Percentiles rank a stretch among this genome's conserved stretches.
Conservation (phyloP, 2,113 vertebrate genomes). For the Oreochromis niloticus region DNA sequence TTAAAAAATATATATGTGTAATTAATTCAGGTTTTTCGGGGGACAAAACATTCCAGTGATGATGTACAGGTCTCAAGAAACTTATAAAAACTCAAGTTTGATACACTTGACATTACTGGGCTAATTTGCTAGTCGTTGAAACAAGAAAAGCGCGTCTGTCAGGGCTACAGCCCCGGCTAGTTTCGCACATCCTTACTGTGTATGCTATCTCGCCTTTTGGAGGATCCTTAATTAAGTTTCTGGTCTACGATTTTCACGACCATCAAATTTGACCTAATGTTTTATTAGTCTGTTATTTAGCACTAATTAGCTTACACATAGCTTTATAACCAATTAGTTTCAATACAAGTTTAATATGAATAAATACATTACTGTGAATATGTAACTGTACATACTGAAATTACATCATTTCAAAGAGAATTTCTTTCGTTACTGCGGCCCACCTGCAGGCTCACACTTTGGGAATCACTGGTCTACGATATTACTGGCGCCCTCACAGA, state of each 20-base stretch:
- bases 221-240: background rate
- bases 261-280: background rate
- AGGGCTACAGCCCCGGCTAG: background rate
- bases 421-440: background rate
- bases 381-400: background rate
- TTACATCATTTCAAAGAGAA: background rate
- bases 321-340: background rate
- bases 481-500: background rate
- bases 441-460: rapidly evolving
- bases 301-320: background rate
- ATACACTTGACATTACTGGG: background rate
- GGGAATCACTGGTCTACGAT: background rate
- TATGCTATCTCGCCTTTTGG: background rate
- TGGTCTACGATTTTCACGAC: background rate
- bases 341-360: background rate
- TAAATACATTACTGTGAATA: background rate
- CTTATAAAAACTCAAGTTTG: rapidly evolving
- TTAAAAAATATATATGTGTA: background rate
- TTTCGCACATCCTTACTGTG: background rate
- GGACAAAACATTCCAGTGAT: background rate
- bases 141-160: background rate
- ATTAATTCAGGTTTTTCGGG: background rate
- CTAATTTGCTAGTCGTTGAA: background rate
- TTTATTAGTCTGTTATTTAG: background rate
- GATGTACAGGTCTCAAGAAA: background rate